phyloP scores from a whole-genome alignment of 2,113 vertebrate genomes.

The Naja naja region DNA sequence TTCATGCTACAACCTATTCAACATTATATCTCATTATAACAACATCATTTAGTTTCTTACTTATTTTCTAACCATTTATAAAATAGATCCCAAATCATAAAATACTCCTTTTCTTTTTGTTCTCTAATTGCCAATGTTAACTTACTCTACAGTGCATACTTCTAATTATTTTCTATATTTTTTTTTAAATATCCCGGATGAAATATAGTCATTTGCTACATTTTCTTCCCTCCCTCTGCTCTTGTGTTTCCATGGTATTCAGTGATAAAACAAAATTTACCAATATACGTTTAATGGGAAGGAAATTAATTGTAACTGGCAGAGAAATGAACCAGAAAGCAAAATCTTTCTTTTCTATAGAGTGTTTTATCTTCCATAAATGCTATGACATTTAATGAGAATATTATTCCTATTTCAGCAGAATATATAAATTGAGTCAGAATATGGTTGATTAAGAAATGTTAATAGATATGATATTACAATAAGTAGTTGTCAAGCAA shows the following conservation, averaged over 20 bases:
- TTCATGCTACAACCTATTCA: too few relatives aligned
- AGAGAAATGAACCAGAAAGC: not conserved
- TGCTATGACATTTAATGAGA: constrained; percentile 8
- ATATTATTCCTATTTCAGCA: not conserved
- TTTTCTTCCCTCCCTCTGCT: not conserved
- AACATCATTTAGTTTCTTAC: too few relatives aligned
- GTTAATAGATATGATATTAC: rapidly evolving
- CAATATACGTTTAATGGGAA: not conserved
- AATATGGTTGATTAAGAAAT: not conserved
- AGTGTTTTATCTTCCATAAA: constrained; percentile 16
- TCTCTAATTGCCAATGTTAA: too few relatives aligned
- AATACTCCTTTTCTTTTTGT: too few relatives aligned
- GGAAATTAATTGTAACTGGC: not conserved
- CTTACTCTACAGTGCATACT: not conserved
- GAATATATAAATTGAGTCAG: not conserved
- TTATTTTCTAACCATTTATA: too few relatives aligned
- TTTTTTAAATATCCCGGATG: not conserved
- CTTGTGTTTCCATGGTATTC: not conserved
- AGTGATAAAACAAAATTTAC: not conserved
- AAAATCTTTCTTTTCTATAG: not conserved
- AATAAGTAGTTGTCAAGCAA: not conserved
- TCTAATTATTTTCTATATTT: not conserved
- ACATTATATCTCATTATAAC: too few relatives aligned
- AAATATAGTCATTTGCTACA: not conserved
- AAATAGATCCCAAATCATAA: too few relatives aligned